phyloP scores from a whole-genome alignment of 2,888 invertebrate genomes.

The Seira sanloemensis region DNA sequence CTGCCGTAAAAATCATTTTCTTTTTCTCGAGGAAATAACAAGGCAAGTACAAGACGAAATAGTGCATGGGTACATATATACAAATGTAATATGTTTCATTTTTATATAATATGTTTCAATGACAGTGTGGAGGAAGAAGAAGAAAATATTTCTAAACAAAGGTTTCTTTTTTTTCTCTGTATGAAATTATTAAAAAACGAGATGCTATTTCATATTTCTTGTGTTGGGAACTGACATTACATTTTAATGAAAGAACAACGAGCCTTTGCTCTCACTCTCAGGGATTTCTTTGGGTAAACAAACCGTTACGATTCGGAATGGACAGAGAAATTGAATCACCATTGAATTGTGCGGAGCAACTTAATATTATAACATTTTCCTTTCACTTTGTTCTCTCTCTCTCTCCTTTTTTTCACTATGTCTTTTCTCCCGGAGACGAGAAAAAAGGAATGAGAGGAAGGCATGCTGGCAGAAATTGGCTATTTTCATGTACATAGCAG shows the following conservation, averaged over 20 bases:
- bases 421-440: background rate
- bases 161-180: too few relatives aligned
- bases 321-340: too few relatives aligned
- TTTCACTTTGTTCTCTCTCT: background rate
- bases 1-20: constrained; percentile 46
- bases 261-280: too few relatives aligned
- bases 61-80: too few relatives aligned
- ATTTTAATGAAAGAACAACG: too few relatives aligned
- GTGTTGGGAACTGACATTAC: too few relatives aligned
- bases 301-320: too few relatives aligned
- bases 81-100: too few relatives aligned
- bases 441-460: constrained; percentile 48
- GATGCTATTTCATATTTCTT: constrained; percentile 33
- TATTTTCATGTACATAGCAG: constrained; percentile 74
- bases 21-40: constrained; percentile 26
- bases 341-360: too few relatives aligned
- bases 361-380: constrained; percentile 21
- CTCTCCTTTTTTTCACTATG: constrained; percentile 7
- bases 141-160: constrained; percentile 44
- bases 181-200: constrained; percentile 38
- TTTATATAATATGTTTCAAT: constrained; percentile 37
- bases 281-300: too few relatives aligned
- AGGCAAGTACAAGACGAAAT: too few relatives aligned
- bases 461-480: constrained; percentile 71
- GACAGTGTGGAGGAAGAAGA: too few relatives aligned